Evolutionary conservation across 2,888 invertebrate species (phyloP).

Genomic region (Melitaea athalia): DNA sequence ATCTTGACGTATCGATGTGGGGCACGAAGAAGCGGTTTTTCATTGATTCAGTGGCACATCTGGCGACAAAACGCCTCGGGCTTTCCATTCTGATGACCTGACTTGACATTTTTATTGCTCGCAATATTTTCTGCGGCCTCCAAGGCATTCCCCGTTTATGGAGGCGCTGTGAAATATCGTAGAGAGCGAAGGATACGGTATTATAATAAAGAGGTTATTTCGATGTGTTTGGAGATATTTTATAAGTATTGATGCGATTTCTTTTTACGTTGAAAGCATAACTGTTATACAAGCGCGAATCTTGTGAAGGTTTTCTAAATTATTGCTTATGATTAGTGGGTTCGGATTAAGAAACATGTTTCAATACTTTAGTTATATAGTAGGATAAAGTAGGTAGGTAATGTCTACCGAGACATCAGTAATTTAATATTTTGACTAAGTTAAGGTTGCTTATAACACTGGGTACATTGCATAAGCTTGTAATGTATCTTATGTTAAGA

Average conservation of each 20-base stretch:
- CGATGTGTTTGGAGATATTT: slow-evolving; percentile 39
- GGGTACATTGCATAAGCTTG: too few species aligned
- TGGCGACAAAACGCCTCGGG: slow-evolving; percentile 79
- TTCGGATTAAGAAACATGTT: too few species aligned
- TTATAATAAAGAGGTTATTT: slow-evolving; percentile 69
- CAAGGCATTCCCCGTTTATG: slow-evolving; percentile 69
- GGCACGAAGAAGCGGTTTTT: slow-evolving; percentile 80
- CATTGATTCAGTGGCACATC: slow-evolving; percentile 81
- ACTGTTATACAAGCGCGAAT: too few species aligned
- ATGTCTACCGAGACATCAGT: too few species aligned
- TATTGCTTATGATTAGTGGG: too few species aligned
- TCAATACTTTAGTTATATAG: too few species aligned
- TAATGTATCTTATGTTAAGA: too few species aligned
- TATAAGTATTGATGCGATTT: slow-evolving; percentile 4
- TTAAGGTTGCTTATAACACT: too few species aligned
- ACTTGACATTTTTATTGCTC: slow-evolving; percentile 82
- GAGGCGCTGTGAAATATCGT: slow-evolving; percentile 73
- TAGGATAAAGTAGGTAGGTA: too few species aligned
- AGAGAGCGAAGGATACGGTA: slow-evolving; percentile 67
- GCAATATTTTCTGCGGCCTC: slow-evolving; percentile 78
- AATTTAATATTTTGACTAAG: too few species aligned
- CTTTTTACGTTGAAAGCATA: background rate
- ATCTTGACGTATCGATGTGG: slow-evolving; percentile 71
- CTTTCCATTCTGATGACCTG: slow-evolving; percentile 81
- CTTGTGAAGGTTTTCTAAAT: too few species aligned